Percentiles rank a stretch among this genome's conserved stretches.
Conservation (phyloP, 2,113 vertebrate genomes). For the Coturnix japonica region DNA sequence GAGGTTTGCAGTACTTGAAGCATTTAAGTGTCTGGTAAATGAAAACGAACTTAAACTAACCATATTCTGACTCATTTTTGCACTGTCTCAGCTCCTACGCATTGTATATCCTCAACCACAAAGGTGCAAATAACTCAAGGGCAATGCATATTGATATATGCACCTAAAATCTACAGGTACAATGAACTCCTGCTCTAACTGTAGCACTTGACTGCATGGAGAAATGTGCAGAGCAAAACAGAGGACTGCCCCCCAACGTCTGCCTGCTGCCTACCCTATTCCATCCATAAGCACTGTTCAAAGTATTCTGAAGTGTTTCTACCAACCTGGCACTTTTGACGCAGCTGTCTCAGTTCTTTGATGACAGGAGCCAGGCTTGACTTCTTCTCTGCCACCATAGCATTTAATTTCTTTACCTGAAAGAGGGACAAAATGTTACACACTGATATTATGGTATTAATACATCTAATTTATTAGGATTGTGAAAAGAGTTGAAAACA, state of each 20-base stretch:
- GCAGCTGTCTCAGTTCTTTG: conserved; percentile 91
- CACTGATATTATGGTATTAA: not conserved
- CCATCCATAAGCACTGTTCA: not conserved
- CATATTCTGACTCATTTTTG: not conserved
- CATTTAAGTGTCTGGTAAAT: not conserved
- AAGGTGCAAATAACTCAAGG: not conserved
- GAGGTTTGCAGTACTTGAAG: not conserved
- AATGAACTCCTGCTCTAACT: not conserved
- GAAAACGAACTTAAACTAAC: not conserved
- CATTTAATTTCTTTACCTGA: conserved; percentile 93
- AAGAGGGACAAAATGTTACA: conserved; percentile 32
- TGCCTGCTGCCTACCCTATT: not conserved
- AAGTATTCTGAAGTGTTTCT: not conserved
- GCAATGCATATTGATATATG: not conserved
- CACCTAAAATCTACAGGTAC: not conserved
- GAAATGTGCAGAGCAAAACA: not conserved
- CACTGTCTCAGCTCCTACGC: not conserved
- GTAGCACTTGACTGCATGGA: not conserved
- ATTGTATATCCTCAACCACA: not conserved
- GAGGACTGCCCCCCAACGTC: not conserved
- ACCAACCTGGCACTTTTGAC: conserved; percentile 89
- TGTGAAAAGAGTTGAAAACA: not conserved
- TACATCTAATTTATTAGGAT: not conserved
- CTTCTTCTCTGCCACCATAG: conserved; percentile 90
- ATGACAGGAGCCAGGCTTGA: conserved; percentile 91